Percentiles rank a stretch among this genome's conserved stretches.
Evolutionary conservation across 2,797 vertebrate genomes (phyloP).

Genomic region (Brotula barbata): DNA sequence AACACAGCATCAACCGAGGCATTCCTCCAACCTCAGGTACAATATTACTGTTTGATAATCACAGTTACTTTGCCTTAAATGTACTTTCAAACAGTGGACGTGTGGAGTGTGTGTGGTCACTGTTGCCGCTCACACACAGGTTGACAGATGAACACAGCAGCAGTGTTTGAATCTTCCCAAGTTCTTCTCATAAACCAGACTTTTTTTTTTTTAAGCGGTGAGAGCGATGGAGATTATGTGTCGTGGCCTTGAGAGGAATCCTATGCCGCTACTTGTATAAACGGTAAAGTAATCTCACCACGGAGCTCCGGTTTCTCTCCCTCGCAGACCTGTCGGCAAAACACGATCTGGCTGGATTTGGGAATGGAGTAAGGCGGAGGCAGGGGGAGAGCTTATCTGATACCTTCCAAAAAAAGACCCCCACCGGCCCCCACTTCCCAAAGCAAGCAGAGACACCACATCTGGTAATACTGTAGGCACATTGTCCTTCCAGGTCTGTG

Average conservation of each 20-base stretch:
- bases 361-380: constrained; percentile 82
- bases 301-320: constrained; percentile 88
- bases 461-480: constrained; percentile 98
- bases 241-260: constrained; percentile 93
- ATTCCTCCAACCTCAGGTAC: too few species aligned
- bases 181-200: constrained; percentile 72
- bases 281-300: constrained; percentile 91
- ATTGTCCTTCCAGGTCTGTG: constrained; percentile 93
- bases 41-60: neutral
- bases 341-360: constrained; percentile 94
- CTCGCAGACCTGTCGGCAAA: constrained; percentile 94
- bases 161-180: constrained; percentile 60
- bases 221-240: constrained; percentile 91
- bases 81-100: neutral
- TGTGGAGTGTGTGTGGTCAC: constrained; percentile 21
- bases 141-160: constrained; percentile 26
- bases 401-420: constrained; percentile 87
- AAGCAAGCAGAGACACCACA: constrained; percentile 92
- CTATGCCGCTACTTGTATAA: constrained; percentile 94
- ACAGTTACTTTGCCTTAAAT: constrained; percentile 8
- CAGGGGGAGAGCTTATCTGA: constrained; percentile 88
- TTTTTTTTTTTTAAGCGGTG: constrained; percentile 64
- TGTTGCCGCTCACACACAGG: neutral
- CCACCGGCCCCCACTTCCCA: constrained; percentile 77
- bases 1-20: too few species aligned